These are phyloP conservation scores for Colletes latitarsis DNA, from an alignment of 1,140 invertebrate species.

Conservation along the genomic window DNA sequence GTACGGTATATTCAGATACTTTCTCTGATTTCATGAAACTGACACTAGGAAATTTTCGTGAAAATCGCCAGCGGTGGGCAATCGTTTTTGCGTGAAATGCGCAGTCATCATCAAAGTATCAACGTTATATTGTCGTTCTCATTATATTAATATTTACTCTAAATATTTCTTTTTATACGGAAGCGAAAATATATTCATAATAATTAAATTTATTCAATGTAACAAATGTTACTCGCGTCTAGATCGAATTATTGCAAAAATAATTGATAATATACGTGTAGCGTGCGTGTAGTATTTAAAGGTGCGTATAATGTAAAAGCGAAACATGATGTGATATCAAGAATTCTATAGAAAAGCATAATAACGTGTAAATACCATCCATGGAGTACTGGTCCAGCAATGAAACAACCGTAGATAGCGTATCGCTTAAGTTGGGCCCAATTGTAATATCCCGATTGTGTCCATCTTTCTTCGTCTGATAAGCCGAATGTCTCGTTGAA, in stretches of 20 bases:
- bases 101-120: not conserved
- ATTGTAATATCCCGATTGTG: slow-evolving; percentile 63
- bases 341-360: not conserved
- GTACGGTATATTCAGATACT: too few relatives aligned
- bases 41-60: too few relatives aligned
- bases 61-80: too few relatives aligned
- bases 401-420: slow-evolving; percentile 71
- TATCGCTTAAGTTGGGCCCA: slow-evolving; percentile 74
- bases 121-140: too few relatives aligned
- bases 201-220: not conserved
- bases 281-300: not conserved
- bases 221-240: not conserved
- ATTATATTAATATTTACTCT: too few relatives aligned
- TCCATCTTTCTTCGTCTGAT: slow-evolving; percentile 35
- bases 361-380: slow-evolving; percentile 64
- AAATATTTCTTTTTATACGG: not conserved
- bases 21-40: too few relatives aligned
- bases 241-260: not conserved
- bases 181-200: not conserved
- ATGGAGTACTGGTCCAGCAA: slow-evolving; percentile 74
- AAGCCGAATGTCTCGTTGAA: slow-evolving; percentile 61
- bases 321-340: slow-evolving; percentile 13
- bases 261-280: not conserved
- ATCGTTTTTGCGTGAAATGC: too few relatives aligned
- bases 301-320: slow-evolving; percentile 19